phyloP scores from a whole-genome alignment of 2,113 vertebrate species.

The Podarcis cretensis region DNA sequence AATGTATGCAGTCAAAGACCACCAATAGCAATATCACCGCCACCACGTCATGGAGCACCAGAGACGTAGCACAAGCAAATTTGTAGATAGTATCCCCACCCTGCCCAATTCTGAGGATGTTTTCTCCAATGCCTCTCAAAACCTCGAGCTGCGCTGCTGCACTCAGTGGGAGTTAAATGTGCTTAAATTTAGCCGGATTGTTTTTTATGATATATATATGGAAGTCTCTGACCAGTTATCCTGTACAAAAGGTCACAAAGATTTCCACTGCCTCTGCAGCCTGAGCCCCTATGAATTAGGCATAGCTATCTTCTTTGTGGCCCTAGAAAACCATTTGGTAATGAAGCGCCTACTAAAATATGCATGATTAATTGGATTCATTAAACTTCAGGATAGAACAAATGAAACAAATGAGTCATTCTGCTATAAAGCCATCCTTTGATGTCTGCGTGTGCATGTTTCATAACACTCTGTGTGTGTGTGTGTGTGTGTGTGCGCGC shows the following conservation, averaged over 20 bases:
- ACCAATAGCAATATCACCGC: background rate
- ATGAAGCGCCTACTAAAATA: conserved; percentile 18
- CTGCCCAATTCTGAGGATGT: too few species aligned
- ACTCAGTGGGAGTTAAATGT: background rate
- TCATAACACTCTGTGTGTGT: background rate
- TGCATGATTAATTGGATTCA: conserved; percentile 40
- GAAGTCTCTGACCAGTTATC: background rate
- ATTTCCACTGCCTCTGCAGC: background rate
- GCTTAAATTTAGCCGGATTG: background rate
- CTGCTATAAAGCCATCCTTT: conserved; percentile 14
- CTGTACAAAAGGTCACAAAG: background rate
- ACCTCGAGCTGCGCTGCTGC: background rate
- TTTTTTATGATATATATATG: background rate
- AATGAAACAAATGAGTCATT: conserved; percentile 38
- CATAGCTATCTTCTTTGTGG: conserved; percentile 25
- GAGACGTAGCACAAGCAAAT: background rate
- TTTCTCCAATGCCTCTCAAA: background rate
- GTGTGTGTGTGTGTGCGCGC: too few species aligned
- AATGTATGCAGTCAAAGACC: background rate
- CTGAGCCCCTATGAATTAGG: conserved; percentile 9
- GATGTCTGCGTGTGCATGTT: background rate
- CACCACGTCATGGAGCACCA: background rate
- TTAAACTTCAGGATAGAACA: conserved; percentile 31
- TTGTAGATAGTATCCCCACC: background rate
- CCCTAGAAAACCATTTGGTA: conserved; percentile 11